A percentile compares a stretch with the other conserved stretches of the same genome.
phyloP scores from a whole-genome alignment of 1,140 invertebrate species.

The Odontomachus brunneus region DNA sequence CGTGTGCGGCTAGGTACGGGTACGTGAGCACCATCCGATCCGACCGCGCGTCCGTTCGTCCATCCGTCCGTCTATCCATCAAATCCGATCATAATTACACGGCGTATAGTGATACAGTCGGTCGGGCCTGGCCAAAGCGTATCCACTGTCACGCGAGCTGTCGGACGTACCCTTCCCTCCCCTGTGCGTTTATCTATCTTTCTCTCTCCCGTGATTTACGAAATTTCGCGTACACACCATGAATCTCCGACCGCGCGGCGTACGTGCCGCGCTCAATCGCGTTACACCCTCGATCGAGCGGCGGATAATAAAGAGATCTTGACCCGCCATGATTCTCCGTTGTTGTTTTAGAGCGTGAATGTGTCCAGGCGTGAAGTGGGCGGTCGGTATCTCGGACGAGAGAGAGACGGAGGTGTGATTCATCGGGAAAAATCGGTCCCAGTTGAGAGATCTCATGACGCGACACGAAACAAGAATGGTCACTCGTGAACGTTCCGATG shows the following conservation, averaged over 20 bases:
- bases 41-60: slow-evolving; percentile 51
- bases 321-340: slow-evolving; percentile 28
- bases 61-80: slow-evolving; percentile 64
- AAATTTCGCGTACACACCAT: slow-evolving; percentile 55
- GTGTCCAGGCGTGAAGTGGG: background rate
- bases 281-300: slow-evolving; percentile 40
- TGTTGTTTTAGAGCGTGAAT: slow-evolving; percentile 3
- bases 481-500: no score
- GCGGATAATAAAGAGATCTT: slow-evolving; percentile 52
- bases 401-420: background rate
- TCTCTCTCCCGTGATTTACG: slow-evolving; percentile 31
- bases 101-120: slow-evolving; percentile 53
- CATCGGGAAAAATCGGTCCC: background rate
- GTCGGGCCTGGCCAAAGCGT: slow-evolving; percentile 22
- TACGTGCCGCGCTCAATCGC: slow-evolving; percentile 33
- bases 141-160: slow-evolving; percentile 57
- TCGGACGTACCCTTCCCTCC: slow-evolving; percentile 15
- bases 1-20: slow-evolving; percentile 8
- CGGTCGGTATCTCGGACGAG: background rate
- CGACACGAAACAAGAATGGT: no score
- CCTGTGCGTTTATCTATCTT: no score
- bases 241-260: slow-evolving; percentile 40
- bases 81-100: slow-evolving; percentile 63
- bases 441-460: no score
- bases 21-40: slow-evolving; percentile 52